Conservation (phyloP, 2,888 invertebrate species). For the Eurytoma californica region DNA sequence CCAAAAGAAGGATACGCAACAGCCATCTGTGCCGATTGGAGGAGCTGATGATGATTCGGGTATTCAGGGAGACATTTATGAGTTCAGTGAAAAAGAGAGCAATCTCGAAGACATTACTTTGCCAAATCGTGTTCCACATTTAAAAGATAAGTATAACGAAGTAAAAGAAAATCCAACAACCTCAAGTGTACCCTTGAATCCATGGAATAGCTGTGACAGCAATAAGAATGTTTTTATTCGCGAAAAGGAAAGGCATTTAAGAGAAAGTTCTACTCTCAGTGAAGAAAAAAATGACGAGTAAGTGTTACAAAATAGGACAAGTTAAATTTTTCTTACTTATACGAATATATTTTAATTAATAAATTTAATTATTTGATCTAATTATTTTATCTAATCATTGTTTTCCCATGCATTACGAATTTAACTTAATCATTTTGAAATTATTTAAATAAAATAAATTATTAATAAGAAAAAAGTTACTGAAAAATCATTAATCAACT, state of each 20-base stretch:
- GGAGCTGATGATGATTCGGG: conserved; percentile 73
- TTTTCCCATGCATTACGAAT: too few species aligned
- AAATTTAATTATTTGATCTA: neutral
- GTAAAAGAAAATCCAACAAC: conserved; percentile 31
- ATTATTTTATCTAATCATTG: neutral
- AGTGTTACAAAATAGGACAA: conserved; percentile 11
- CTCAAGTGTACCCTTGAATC: conserved; percentile 29
- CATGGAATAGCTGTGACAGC: conserved; percentile 44
- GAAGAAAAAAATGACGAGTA: conserved; percentile 65
- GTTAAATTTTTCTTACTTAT: too few species aligned
- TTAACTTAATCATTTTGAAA: too few species aligned
- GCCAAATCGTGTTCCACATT: conserved; percentile 53
- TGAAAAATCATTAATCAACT: too few species aligned
- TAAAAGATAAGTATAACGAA: conserved; percentile 53
- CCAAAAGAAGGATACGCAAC: conserved; percentile 64
- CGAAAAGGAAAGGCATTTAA: conserved; percentile 57
- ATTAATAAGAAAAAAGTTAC: neutral
- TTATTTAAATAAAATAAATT: neutral
- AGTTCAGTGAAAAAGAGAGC: conserved; percentile 76
- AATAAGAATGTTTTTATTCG: conserved; percentile 36
- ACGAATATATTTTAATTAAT: neutral
- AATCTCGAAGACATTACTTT: conserved; percentile 58
- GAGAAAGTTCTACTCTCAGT: conserved; percentile 60
- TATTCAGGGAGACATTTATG: conserved; percentile 77
- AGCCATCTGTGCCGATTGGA: conserved; percentile 62